Base-by-base conservation (phyloP, 1,140 invertebrate genomes). In the Diachasma alloeum region DNA sequence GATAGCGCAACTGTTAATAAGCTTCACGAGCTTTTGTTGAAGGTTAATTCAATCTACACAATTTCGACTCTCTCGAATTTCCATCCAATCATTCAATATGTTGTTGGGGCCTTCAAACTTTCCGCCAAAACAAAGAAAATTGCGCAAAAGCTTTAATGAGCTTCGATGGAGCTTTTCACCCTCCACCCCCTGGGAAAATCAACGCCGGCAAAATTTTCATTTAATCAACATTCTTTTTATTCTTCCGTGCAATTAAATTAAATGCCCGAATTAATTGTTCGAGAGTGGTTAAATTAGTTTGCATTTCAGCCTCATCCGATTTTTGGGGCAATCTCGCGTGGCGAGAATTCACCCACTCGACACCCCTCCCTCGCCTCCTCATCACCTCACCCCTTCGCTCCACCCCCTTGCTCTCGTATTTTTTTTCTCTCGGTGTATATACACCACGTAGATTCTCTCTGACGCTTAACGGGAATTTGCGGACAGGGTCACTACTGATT, bases 251-350 rank as follows among this genome's bases (percentile, higher is more conserved):
- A 86, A 86, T 88, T 87, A 83, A 88, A 87, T 88, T 86, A 85
- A 85, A 87, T 84, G 86, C 83, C 81, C 82, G 84, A 82, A 88
- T 86, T 87, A 88, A 87, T 88, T 87, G 85, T 85, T 86, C 82
- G 83, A 85, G 85, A 84, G 83, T 85, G 84, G 85, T 87, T 87
- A 86, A 87, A 87, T 87, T 87, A 86, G 84, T 84, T 77, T 83
- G 78, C 78, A 80, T 81, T 83, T 82, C 63, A 22, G 86, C 87
- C 86, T 85, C 82, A 75, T 72, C 76, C 80, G 83, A 87, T 87
- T 87, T 87, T 88, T 87, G 48, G 82, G 78, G 83, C 79, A 83
- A 86, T 87, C 85, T 86, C 81, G 81, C 76, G 78, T 75, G 70
- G 42, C 66, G 48, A 36, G 63, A 73, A 73, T 36, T 53, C 44